A percentile compares a stretch with the other conserved stretches of the same genome.
These are phyloP conservation scores for Harmothoe impar DNA, from an alignment of 2,888 invertebrate genomes.

Conservation along the genomic window DNA sequence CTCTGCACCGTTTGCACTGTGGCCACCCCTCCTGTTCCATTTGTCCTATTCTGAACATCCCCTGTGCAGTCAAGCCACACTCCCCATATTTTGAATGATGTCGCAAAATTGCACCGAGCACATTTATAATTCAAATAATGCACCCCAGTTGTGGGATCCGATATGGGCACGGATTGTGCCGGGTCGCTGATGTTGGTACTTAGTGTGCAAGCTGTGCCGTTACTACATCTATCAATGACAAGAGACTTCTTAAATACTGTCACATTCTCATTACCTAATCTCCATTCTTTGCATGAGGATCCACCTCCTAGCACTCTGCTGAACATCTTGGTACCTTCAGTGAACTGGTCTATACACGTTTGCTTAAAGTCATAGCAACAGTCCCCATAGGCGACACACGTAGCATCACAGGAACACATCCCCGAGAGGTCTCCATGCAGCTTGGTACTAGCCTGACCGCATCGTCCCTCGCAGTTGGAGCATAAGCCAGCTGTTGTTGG, in stretches of 20 bases:
- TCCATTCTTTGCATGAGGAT: too few species aligned
- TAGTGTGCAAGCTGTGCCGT: background rate
- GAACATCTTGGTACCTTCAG: background rate
- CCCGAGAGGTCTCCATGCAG: background rate
- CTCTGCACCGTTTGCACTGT: too few species aligned
- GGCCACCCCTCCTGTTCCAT: too few species aligned
- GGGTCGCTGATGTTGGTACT: background rate
- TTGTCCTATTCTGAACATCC: too few species aligned
- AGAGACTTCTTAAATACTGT: background rate
- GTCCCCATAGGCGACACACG: background rate
- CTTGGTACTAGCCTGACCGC: background rate
- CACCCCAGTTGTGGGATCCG: background rate
- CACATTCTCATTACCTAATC: background rate
- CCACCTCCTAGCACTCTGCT: background rate
- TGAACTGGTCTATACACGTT: background rate
- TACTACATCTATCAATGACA: background rate
- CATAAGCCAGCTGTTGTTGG: background rate
- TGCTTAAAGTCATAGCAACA: background rate
- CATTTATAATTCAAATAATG: background rate
- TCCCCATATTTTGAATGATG: background rate
- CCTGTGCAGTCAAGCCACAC: too few species aligned
- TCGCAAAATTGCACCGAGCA: background rate
- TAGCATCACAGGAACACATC: background rate
- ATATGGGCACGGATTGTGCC: background rate
- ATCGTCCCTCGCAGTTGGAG: background rate